Percentiles rank a stretch among this genome's conserved stretches.
Conservation (phyloP, 2,888 invertebrate species). For the Zhuqinia jingwanae region DNA sequence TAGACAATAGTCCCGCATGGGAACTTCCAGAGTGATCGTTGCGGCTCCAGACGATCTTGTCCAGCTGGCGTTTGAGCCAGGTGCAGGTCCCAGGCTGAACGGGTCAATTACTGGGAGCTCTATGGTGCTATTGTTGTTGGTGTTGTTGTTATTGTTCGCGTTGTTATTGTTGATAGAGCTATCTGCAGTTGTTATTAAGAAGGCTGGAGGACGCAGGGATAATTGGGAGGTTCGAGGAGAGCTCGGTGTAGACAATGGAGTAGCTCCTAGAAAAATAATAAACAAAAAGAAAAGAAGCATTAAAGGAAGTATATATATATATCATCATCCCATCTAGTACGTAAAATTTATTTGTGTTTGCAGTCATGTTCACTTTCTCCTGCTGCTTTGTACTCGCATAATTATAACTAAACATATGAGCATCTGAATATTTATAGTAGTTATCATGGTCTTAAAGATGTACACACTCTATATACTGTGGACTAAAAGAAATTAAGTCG, state of each 20-base stretch:
- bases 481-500: too few relatives aligned
- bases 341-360: too few relatives aligned
- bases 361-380: not conserved
- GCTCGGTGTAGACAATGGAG: slow-evolving; percentile 83
- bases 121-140: slow-evolving; percentile 73
- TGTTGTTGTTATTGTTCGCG: slow-evolving; percentile 16
- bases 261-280: slow-evolving; percentile 76
- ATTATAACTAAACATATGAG: too few relatives aligned
- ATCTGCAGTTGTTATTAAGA: slow-evolving; percentile 77
- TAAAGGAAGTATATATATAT: not conserved
- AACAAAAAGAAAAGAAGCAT: slow-evolving; percentile 13
- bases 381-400: not conserved
- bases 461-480: too few relatives aligned
- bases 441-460: too few relatives aligned
- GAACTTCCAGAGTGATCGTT: slow-evolving; percentile 89
- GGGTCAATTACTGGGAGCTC: slow-evolving; percentile 79
- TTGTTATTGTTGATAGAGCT: slow-evolving; percentile 43
- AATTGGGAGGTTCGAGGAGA: slow-evolving; percentile 86
- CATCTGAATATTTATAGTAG: too few relatives aligned
- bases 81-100: slow-evolving; percentile 74
- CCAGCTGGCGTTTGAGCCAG: slow-evolving; percentile 78
- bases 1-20: slow-evolving; percentile 86
- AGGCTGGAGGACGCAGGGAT: slow-evolving; percentile 80
- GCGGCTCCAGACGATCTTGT: slow-evolving; percentile 86
- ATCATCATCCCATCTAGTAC: not conserved